These are phyloP conservation scores for Equus przewalskii DNA, from an alignment of 2,113 vertebrate genomes.

Conservation along the genomic window DNA sequence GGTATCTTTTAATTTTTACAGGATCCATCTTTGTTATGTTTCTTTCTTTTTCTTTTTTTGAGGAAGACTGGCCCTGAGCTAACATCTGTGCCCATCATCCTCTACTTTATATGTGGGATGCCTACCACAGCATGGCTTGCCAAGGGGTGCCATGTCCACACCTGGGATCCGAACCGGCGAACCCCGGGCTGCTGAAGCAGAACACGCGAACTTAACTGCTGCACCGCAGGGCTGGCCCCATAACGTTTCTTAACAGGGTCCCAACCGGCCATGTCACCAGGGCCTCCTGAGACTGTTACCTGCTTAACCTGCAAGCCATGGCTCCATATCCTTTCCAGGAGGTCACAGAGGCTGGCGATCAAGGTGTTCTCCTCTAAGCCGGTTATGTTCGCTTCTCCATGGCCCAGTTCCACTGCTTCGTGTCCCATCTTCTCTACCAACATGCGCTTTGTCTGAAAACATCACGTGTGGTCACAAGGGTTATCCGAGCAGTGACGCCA, in stretches of 20 bases:
- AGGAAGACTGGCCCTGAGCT: no score
- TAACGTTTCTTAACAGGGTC: not conserved
- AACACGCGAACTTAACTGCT: no score
- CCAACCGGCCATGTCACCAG: not conserved
- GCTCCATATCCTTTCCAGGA: slow-evolving; percentile 98
- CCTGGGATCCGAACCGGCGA: no score
- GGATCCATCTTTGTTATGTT: not conserved
- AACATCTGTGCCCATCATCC: no score
- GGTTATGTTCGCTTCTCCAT: slow-evolving; percentile 96
- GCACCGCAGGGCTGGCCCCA: no score
- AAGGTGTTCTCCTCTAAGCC: slow-evolving; percentile 97
- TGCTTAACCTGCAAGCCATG: slow-evolving; percentile 98
- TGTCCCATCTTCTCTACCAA: slow-evolving; percentile 99
- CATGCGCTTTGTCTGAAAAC: slow-evolving; percentile 96
- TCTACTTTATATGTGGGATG: no score
- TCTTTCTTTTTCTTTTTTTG: not conserved
- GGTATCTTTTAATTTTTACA: not conserved
- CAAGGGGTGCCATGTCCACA: no score
- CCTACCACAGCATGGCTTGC: no score
- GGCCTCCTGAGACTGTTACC: slow-evolving; percentile 82
- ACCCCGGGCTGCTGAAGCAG: no score
- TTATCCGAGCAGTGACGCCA: not conserved
- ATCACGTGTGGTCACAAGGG: not conserved
- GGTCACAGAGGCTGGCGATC: slow-evolving; percentile 97
- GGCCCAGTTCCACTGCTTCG: slow-evolving; percentile 95